phyloP scores from a whole-genome alignment of 2,888 invertebrate genomes.

The Geotrupes spiniger region DNA sequence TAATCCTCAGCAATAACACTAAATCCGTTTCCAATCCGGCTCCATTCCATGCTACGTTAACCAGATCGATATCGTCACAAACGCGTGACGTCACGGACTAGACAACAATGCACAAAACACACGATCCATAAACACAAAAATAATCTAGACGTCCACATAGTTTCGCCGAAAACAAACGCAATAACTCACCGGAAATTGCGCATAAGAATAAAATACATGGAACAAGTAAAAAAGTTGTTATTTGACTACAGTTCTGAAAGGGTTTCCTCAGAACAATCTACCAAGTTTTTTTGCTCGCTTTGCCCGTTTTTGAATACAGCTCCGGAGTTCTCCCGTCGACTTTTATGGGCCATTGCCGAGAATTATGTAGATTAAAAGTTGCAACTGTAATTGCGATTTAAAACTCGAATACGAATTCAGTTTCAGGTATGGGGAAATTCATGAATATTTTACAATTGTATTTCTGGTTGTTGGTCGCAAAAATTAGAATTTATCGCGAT shows the following conservation, averaged over 20 bases:
- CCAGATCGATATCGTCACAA: slow-evolving; percentile 31
- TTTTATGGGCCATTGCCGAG: slow-evolving; percentile 40
- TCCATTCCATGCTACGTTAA: slow-evolving; percentile 30
- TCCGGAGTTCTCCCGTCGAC: slow-evolving; percentile 31
- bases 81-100: slow-evolving; percentile 27
- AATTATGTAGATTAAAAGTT: slow-evolving; percentile 45
- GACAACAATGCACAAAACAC: slow-evolving; percentile 6
- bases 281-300: slow-evolving; percentile 29
- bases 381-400: slow-evolving; percentile 45
- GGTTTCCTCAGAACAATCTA: slow-evolving; percentile 28
- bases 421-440: slow-evolving; percentile 21
- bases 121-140: slow-evolving; percentile 15
- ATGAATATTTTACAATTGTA: slow-evolving; percentile 28
- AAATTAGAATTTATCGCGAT: not conserved
- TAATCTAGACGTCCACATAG: slow-evolving; percentile 14
- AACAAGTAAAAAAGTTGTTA: slow-evolving; percentile 20
- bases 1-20: slow-evolving; percentile 28
- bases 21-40: slow-evolving; percentile 31
- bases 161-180: slow-evolving; percentile 9
- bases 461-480: slow-evolving; percentile 13
- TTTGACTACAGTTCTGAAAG: slow-evolving; percentile 23
- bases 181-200: not conserved
- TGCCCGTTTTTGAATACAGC: slow-evolving; percentile 32
- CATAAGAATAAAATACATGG: slow-evolving; percentile 11
- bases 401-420: slow-evolving; percentile 35